phyloP scores from a whole-genome alignment of 2,113 vertebrate genomes.

The Eulemur rufifrons region DNA sequence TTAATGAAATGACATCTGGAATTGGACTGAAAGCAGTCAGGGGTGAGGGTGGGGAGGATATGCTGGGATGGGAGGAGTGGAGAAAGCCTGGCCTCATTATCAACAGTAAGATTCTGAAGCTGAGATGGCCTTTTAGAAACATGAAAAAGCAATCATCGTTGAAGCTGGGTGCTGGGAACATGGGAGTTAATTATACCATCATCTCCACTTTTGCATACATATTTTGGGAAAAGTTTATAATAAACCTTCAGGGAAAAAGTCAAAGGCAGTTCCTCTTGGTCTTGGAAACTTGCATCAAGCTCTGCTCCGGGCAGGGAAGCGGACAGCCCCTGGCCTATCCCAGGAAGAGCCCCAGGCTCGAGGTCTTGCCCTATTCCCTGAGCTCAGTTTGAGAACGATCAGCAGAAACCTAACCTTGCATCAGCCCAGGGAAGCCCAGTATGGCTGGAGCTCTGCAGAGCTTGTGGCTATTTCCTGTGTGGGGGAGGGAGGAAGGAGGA shows the following conservation, averaged over 20 bases:
- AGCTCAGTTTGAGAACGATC: not conserved
- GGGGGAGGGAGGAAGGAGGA: conserved; percentile 19
- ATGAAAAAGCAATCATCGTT: no score
- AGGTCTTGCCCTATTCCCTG: not conserved
- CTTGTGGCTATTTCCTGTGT: conserved; percentile 48
- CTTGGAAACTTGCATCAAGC: rapidly evolving
- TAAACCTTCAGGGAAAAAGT: not conserved
- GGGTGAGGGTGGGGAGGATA: rapidly evolving
- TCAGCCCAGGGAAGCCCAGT: not conserved
- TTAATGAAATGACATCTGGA: not conserved
- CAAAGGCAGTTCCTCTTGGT: not conserved
- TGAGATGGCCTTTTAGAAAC: no score
- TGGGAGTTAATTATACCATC: rapidly evolving
- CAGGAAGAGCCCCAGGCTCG: not conserved
- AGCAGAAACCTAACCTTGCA: not conserved
- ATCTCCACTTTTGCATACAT: not conserved
- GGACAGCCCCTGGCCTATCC: not conserved
- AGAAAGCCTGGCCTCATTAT: not conserved
- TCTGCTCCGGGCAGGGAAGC: not conserved
- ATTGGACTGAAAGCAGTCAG: not conserved
- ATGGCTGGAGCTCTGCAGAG: not conserved
- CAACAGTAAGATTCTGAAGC: no score
- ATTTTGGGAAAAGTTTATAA: not conserved
- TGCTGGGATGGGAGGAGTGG: rapidly evolving
- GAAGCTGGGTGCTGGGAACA: no score